A percentile compares a stretch with the other conserved stretches of the same genome.
Evolutionary conservation across 2,113 vertebrate genomes (phyloP).

Genomic region (Sebastes schlegelii): DNA sequence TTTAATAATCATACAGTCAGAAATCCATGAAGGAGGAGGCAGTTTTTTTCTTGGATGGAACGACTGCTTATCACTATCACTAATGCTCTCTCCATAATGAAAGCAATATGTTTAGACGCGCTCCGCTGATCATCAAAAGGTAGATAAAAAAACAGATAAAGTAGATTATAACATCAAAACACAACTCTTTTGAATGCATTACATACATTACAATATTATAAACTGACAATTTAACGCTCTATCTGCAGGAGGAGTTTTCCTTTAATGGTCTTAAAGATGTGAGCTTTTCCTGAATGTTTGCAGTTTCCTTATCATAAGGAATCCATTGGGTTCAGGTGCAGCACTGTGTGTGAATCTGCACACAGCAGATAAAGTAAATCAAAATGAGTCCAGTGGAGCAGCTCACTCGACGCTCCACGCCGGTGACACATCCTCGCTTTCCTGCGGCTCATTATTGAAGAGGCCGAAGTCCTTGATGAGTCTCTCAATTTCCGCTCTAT

Average conservation of each 20-base stretch:
- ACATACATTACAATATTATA: background rate
- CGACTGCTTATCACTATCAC: too few relatives aligned
- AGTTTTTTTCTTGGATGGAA: too few relatives aligned
- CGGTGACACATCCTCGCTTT: slow-evolving; percentile 24
- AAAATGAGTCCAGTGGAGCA: slow-evolving; percentile 7
- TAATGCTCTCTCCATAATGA: background rate
- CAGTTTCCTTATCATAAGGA: slow-evolving; percentile 13
- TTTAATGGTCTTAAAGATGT: background rate
- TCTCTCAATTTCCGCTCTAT: slow-evolving; percentile 72
- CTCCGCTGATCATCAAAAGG: background rate
- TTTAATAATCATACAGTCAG: background rate
- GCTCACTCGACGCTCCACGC: background rate
- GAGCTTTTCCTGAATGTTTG: background rate
- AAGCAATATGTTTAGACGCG: background rate
- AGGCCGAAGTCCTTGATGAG: slow-evolving; percentile 60
- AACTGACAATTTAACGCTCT: background rate
- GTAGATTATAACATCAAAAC: slow-evolving; percentile 8
- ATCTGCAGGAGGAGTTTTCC: background rate
- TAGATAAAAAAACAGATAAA: background rate
- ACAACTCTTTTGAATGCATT: background rate
- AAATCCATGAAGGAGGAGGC: background rate
- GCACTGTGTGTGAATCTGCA: slow-evolving; percentile 18
- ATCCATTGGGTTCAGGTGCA: slow-evolving; percentile 20
- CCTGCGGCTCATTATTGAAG: slow-evolving; percentile 44
- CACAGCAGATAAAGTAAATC: slow-evolving; percentile 38